phyloP scores from a whole-genome alignment of 2,797 vertebrate genomes.

The Agapornis canus region DNA sequence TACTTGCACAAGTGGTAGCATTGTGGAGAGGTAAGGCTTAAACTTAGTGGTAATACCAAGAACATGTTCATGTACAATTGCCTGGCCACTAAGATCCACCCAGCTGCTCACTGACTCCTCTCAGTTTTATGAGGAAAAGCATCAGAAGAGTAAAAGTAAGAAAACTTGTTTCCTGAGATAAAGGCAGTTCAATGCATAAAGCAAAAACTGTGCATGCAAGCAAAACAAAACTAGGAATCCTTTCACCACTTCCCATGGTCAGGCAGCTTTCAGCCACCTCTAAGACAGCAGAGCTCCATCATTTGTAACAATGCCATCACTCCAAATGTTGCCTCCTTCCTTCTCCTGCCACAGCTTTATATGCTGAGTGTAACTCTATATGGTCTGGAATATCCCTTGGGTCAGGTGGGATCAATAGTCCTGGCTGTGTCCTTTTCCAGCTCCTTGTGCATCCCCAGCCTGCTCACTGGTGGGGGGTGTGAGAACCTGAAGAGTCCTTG shows the following conservation, averaged over 20 bases:
- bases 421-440: neutral
- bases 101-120: neutral
- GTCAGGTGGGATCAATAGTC: neutral
- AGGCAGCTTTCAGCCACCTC: neutral
- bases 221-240: neutral
- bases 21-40: neutral
- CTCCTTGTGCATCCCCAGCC: neutral
- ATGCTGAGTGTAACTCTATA: accelerated
- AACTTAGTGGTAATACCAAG: accelerated
- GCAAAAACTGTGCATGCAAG: neutral
- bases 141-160: neutral
- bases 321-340: neutral
- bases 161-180: neutral
- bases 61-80: accelerated
- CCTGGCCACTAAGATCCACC: accelerated
- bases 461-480: accelerated
- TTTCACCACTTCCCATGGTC: neutral
- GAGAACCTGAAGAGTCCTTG: neutral
- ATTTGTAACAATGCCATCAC: neutral
- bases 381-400: neutral
- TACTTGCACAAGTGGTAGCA: neutral
- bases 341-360: neutral
- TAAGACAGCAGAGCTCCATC: neutral
- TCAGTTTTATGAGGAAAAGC: neutral
- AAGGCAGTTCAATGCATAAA: neutral